These are phyloP conservation scores for Chaetura pelagica DNA, from an alignment of 2,113 vertebrate genomes.

Conservation along the genomic window DNA sequence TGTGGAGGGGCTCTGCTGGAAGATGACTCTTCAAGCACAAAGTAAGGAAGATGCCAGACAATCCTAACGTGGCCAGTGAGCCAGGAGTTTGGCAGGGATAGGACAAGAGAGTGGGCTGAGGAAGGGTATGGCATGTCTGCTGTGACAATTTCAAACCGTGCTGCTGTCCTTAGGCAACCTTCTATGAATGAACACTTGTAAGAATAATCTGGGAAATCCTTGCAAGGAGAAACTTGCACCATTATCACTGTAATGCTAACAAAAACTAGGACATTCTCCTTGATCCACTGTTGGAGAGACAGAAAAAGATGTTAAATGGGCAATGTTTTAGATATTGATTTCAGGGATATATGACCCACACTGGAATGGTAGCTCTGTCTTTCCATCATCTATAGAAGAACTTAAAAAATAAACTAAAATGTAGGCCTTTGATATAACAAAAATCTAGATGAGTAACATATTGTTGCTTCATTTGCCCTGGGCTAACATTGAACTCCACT, in stretches of 20 bases:
- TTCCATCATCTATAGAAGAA: neutral
- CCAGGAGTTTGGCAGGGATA: neutral
- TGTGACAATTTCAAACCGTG: neutral
- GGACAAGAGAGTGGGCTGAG: neutral
- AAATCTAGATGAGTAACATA: neutral
- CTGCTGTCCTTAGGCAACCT: neutral
- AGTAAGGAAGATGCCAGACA: neutral
- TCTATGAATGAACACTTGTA: neutral
- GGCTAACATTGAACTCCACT: neutral
- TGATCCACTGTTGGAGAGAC: neutral
- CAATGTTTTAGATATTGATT: neutral
- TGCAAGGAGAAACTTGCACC: neutral
- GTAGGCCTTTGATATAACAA: neutral
- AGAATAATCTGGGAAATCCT: neutral
- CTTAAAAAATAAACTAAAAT: neutral
- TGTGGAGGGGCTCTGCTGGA: neutral
- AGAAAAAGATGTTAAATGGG: neutral
- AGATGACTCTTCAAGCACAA: neutral
- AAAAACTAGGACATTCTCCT: neutral
- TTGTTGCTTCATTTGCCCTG: neutral
- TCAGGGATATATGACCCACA: neutral
- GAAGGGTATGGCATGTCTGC: neutral
- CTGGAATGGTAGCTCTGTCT: neutral
- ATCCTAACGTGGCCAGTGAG: neutral
- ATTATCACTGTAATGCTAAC: neutral